Evolutionary conservation across 2,888 invertebrate species (phyloP).

Genomic region (Oxytorus armatus): DNA sequence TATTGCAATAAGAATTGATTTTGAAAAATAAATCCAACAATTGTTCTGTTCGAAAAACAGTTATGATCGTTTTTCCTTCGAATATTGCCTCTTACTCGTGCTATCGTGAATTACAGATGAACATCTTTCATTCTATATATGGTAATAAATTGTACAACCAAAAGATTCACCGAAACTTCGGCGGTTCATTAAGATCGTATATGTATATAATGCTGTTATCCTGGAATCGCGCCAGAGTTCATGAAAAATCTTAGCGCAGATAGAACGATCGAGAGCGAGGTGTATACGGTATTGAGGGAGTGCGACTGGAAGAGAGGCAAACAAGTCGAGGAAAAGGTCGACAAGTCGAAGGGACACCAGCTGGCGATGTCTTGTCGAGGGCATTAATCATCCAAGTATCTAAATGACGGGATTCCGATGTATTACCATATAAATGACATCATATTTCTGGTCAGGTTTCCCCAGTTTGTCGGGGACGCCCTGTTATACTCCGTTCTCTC

Average conservation of each 20-base stretch:
- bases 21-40: not conserved
- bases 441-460: constrained; percentile 84
- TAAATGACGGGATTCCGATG: constrained; percentile 85
- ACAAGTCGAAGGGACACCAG: constrained; percentile 76
- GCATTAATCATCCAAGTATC: constrained; percentile 85
- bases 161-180: constrained; percentile 13
- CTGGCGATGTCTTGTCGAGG: constrained; percentile 83
- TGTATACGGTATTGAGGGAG: too few relatives aligned
- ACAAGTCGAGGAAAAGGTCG: constrained; percentile 65
- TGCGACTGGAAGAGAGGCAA: constrained; percentile 47
- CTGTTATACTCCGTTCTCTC: constrained; percentile 48
- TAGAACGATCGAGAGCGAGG: constrained; percentile 39
- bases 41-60: not conserved
- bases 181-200: constrained; percentile 49
- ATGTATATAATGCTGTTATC: constrained; percentile 16
- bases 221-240: constrained; percentile 61
- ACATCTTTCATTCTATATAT: constrained; percentile 20
- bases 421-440: constrained; percentile 85
- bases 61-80: not conserved
- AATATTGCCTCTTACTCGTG: not conserved
- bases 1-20: too few relatives aligned
- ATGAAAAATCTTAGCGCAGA: constrained; percentile 62
- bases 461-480: constrained; percentile 71
- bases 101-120: constrained; percentile 1
- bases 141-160: constrained; percentile 31